phyloP scores from a whole-genome alignment of 1,140 invertebrate genomes.

The Riptortus pedestris region DNA sequence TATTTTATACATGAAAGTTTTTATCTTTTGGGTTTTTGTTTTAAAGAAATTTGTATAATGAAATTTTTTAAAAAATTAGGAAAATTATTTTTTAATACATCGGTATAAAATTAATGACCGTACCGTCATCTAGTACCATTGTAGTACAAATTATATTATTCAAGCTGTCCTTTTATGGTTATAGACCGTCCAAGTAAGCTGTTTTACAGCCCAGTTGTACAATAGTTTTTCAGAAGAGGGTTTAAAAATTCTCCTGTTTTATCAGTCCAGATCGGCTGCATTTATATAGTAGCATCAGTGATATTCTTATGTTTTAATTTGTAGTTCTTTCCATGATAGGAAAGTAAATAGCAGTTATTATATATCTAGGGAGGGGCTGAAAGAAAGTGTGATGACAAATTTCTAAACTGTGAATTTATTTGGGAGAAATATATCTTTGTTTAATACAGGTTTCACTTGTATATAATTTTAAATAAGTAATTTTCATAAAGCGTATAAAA shows the following conservation, averaged over 20 bases:
- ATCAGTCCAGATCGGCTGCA: conserved; percentile 1
- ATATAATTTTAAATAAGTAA: conserved; percentile 6
- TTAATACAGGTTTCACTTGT: neutral
- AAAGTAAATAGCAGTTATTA: neutral
- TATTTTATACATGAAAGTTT: conserved; percentile 5
- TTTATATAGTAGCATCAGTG: neutral
- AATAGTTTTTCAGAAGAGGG: neutral
- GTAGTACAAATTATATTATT: conserved; percentile 6
- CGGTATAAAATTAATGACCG: neutral
- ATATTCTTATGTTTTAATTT: neutral
- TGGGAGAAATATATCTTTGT: neutral
- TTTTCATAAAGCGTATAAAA: conserved; percentile 4
- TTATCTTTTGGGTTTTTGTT: conserved; percentile 13
- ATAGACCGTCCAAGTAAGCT: neutral
- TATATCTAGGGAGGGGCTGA: neutral
- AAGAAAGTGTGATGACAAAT: neutral
- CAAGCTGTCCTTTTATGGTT: neutral
- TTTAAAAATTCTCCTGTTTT: neutral
- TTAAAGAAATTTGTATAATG: conserved; percentile 3
- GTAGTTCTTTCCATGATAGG: conserved; percentile 1
- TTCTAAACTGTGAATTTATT: neutral
- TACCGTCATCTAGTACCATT: neutral
- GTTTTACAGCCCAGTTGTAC: neutral
- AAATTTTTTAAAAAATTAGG: conserved; percentile 8
- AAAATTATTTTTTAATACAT: conserved; percentile 12